Evolutionary conservation across 1,140 invertebrate genomes (phyloP).

Genomic region (Nasonia vitripennis): DNA sequence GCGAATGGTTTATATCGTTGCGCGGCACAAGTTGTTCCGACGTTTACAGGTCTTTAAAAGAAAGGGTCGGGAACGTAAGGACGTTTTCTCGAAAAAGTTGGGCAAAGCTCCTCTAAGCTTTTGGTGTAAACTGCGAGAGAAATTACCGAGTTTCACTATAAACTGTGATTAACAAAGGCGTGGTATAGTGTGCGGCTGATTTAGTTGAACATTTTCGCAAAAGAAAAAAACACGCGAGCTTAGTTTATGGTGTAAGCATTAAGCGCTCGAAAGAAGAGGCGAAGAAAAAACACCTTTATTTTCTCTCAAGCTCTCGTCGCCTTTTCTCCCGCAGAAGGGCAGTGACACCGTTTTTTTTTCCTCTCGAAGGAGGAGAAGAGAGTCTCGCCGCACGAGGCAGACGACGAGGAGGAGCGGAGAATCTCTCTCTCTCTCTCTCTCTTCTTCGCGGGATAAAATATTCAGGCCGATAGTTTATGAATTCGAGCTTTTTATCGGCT

Average conservation of each 20-base stretch:
- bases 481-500: not conserved
- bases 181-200: not conserved
- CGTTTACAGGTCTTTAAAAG: too few relatives aligned
- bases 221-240: too few relatives aligned
- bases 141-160: too few relatives aligned
- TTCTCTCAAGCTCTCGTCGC: not conserved
- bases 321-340: slow-evolving; percentile 15
- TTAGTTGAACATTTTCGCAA: too few relatives aligned
- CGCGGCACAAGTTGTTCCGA: too few relatives aligned
- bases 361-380: slow-evolving; percentile 14
- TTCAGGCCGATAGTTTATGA: not conserved
- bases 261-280: not conserved
- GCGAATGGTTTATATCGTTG: too few relatives aligned
- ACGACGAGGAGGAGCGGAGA: not conserved
- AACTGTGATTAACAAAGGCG: too few relatives aligned
- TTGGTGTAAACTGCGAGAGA: too few relatives aligned
- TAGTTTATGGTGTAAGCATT: slow-evolving; percentile 3
- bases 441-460: slow-evolving; percentile 5
- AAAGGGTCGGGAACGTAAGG: too few relatives aligned
- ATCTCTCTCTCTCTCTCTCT: not conserved
- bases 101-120: too few relatives aligned
- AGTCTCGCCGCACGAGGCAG: not conserved
- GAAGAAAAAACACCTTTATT: slow-evolving; percentile 13
- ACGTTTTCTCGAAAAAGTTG: too few relatives aligned
- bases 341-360: slow-evolving; percentile 22